Evolutionary conservation across 2,888 invertebrate genomes (phyloP).

Genomic region (Mesorhabditis sp.): DNA sequence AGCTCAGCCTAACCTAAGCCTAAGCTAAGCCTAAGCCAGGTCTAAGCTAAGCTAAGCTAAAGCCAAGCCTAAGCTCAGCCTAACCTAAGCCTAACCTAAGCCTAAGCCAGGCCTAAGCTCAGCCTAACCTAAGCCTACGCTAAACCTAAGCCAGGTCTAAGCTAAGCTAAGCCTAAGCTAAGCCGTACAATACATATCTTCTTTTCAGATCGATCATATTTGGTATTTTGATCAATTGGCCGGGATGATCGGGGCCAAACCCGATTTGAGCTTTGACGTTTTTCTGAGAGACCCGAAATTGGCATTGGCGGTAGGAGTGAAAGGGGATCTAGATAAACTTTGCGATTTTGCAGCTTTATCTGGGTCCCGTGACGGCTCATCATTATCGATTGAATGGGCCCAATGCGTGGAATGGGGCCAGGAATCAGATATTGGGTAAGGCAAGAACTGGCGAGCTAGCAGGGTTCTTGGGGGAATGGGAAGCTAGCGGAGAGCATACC

Average conservation of each 20-base stretch:
- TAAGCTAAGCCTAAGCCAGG: no score
- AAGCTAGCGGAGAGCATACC: background rate
- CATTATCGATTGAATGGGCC: constrained; percentile 9
- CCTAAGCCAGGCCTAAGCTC: no score
- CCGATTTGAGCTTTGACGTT: constrained; percentile 14
- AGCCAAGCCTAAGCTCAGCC: no score
- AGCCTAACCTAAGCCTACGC: no score
- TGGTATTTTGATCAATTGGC: constrained; percentile 31
- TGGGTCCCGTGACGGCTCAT: constrained; percentile 16
- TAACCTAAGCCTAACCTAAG: no score
- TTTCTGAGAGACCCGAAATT: constrained; percentile 20
- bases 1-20: no score
- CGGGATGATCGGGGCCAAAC: constrained; percentile 26
- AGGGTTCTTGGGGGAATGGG: background rate
- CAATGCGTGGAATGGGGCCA: constrained; percentile 6
- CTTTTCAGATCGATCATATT: constrained; percentile 31
- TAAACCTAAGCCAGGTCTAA: no score
- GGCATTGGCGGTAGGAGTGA: constrained; percentile 18
- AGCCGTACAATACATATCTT: background rate
- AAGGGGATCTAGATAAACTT: no score
- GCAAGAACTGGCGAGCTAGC: no score
- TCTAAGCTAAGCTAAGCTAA: no score
- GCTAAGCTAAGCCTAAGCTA: background rate
- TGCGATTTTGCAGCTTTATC: background rate
- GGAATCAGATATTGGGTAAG: background rate